Evolutionary conservation across 2,797 vertebrate genomes (phyloP), one percentile per base, ranked within the genome.

Genomic region (Lycodopsis pacificus): DNA sequence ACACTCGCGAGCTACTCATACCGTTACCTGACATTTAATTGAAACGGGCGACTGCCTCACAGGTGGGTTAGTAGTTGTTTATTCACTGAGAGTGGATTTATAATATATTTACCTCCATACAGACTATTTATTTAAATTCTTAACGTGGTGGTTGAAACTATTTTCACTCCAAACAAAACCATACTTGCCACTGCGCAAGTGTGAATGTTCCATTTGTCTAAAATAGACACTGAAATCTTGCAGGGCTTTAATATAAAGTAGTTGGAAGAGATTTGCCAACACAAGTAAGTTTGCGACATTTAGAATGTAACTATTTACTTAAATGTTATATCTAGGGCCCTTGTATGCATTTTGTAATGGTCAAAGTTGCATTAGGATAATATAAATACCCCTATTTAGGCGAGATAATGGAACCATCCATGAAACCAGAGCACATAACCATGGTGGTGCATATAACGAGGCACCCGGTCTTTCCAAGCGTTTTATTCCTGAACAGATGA

Each of bases 51-150:
- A 19, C 20, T 84, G 71, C 67, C 17, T 79, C 71, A 65, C 65
- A 53, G 74, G 34, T 46, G 40, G 66, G 48, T 77, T 84, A 85
- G 51, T 77, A 72, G 71, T 51, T 80, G 42, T 22, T 69, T 53
- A 68, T 49, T 79, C 56, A 77, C 70, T 83, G 22, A 78, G 59
- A 73, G 62, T 19, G 79, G 20, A 42, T 12, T 77, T 7, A 12
- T 61, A 22, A 63, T 13, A 82, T 77, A 91, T 86, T 92, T 91
- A 93, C 90, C 91, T 92, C 88, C 90, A 92, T 92, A 77, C 6
- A 84, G 61, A 62, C 20, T 81, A 84, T 53, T 67, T 73, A 65
- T 63, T 74, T 67, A 77, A 76, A 38, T 32, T 66, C 36, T 63
- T 75, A 75, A 57, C 3, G 59, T 3, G 11, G 11, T 44, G 15